Evolutionary conservation across 2,113 vertebrate species (phyloP).

Genomic region (Triplophysa dalaica): DNA sequence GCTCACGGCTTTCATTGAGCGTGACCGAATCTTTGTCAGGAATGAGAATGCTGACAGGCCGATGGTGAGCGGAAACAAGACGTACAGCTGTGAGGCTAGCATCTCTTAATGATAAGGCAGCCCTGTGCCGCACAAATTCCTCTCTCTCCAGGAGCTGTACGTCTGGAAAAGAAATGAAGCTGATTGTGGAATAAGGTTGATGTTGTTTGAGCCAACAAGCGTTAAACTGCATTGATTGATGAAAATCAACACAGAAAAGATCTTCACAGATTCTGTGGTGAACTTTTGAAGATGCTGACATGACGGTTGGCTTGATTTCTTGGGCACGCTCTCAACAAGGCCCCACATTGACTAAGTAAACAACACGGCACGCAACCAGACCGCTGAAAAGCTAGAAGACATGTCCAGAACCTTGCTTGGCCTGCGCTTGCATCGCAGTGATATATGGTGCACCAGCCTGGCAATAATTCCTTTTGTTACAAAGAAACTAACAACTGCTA

Average conservation of each 20-base stretch:
- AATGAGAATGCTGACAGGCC: constrained; percentile 31
- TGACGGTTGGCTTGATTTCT: neutral
- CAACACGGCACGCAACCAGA: constrained; percentile 8
- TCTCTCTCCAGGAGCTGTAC: neutral
- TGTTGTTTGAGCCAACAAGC: neutral
- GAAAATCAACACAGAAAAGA: constrained; percentile 4
- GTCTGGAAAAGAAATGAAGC: neutral
- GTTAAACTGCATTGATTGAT: constrained; percentile 7
- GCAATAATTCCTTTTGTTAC: constrained; percentile 61
- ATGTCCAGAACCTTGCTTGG: constrained; percentile 52
- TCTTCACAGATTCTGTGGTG: neutral
- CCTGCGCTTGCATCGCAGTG: constrained; percentile 42
- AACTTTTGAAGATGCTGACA: neutral
- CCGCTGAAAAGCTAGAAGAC: constrained; percentile 46
- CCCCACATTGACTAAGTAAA: constrained; percentile 31
- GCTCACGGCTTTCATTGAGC: constrained; percentile 63
- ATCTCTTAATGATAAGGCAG: constrained; percentile 65
- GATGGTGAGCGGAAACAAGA: constrained; percentile 14
- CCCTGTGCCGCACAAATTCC: constrained; percentile 10
- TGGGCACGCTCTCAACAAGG: constrained; percentile 17
- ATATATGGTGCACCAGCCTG: constrained; percentile 62
- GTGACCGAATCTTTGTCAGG: constrained; percentile 44
- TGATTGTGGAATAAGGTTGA: neutral
- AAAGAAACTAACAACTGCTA: constrained; percentile 17
- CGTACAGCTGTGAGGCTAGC: constrained; percentile 42